Evolutionary conservation across 2,888 invertebrate species (phyloP).

Genomic region (Gastrophysa polygoni): DNA sequence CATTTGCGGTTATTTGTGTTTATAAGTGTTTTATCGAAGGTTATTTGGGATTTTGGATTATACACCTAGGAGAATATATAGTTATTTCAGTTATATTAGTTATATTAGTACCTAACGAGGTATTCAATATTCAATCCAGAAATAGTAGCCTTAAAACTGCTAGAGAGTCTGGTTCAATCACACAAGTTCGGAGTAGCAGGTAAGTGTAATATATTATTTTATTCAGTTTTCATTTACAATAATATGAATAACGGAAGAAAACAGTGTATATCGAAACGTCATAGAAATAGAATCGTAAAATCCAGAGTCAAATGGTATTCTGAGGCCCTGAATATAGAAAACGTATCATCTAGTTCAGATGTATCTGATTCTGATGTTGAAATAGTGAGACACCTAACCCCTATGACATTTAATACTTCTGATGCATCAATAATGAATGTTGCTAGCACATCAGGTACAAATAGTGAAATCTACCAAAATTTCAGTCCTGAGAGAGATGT

Average conservation of each 20-base stretch:
- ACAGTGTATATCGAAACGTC: not conserved
- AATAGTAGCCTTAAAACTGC: not conserved
- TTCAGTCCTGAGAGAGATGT: constrained; percentile 3
- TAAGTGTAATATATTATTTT: too few relatives aligned
- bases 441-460: constrained; percentile 1
- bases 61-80: too few relatives aligned
- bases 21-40: too few relatives aligned
- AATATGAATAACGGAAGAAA: not conserved
- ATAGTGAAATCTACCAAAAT: not conserved
- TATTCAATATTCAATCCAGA: too few relatives aligned
- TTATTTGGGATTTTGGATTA: too few relatives aligned
- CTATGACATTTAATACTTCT: not conserved
- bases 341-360: not conserved
- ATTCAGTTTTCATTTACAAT: not conserved
- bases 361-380: not conserved
- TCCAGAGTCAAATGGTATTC: constrained; percentile 1
- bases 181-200: too few relatives aligned
- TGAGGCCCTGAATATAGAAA: constrained; percentile 2
- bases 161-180: too few relatives aligned
- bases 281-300: constrained; percentile 4
- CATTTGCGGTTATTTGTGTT: too few relatives aligned
- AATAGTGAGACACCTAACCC: too few relatives aligned
- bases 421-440: not conserved
- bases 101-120: too few relatives aligned
- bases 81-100: too few relatives aligned